Percentiles rank a stretch among this genome's conserved stretches.
Evolutionary conservation across 1,140 invertebrate species (phyloP).

Genomic region (Caenorhabditis remanei): DNA sequence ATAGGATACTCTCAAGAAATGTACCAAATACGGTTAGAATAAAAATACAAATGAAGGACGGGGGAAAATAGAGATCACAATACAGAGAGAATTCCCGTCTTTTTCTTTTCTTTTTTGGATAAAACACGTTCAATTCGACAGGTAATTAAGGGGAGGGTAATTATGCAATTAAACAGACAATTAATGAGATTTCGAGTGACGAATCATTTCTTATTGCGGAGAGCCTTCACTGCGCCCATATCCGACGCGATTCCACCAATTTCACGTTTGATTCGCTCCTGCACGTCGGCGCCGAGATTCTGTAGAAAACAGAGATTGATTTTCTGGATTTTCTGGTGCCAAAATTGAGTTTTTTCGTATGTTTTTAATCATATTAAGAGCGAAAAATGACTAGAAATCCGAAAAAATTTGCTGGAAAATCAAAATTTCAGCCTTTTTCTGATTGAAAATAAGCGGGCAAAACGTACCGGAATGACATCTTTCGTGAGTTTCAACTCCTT

Average conservation of each 20-base stretch:
- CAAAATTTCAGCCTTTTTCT: too few relatives aligned
- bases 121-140: neutral
- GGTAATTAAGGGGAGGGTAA: neutral
- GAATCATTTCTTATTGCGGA: neutral
- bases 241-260: conserved; percentile 20
- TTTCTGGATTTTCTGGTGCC: too few relatives aligned
- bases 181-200: too few relatives aligned
- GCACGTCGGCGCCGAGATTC: neutral
- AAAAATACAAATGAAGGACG: neutral
- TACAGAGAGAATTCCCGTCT: neutral
- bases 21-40: conserved; percentile 6
- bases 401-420: too few relatives aligned
- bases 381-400: too few relatives aligned
- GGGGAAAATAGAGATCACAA: too few relatives aligned
- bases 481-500: conserved; percentile 35
- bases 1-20: neutral
- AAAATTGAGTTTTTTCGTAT: too few relatives aligned
- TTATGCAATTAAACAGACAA: neutral
- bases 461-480: neutral
- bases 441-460: too few relatives aligned
- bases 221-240: conserved; percentile 22
- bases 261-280: neutral
- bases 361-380: too few relatives aligned
- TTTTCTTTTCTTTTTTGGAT: neutral
- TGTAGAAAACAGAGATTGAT: neutral